phyloP scores from a whole-genome alignment of 2,888 invertebrate genomes.

The Crioceris asparagi region DNA sequence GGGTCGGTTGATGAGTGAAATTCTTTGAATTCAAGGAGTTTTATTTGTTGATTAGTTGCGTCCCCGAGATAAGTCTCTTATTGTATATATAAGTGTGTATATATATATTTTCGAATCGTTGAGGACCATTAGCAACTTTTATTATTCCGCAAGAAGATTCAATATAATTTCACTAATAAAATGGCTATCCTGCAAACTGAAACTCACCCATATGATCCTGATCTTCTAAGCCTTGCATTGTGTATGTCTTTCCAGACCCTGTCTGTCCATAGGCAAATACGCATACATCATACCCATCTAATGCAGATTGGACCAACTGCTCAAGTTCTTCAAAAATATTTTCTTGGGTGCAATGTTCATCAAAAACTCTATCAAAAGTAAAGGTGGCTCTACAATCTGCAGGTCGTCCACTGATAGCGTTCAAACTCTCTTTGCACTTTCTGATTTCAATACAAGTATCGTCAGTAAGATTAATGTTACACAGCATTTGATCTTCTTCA shows the following conservation, averaged over 20 bases:
- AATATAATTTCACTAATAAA: no score
- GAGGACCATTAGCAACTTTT: no score
- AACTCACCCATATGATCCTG: conserved; percentile 10
- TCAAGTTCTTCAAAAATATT: conserved; percentile 78
- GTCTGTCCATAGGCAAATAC: conserved; percentile 90
- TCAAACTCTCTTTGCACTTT: conserved; percentile 35
- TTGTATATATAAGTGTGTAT: no score
- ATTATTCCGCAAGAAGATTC: no score
- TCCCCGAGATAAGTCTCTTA: no score
- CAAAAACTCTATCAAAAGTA: conserved; percentile 75
- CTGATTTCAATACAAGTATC: conserved; percentile 52
- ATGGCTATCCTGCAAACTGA: no score
- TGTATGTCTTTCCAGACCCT: conserved; percentile 82
- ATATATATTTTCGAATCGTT: no score
- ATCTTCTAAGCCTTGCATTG: conserved; percentile 69
- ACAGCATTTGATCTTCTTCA: conserved; percentile 46
- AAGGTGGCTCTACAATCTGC: conserved; percentile 51
- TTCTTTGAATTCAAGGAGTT: no score
- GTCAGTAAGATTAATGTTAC: conserved; percentile 47
- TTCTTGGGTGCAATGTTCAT: conserved; percentile 58
- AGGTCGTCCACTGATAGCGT: conserved; percentile 33
- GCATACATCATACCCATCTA: conserved; percentile 85
- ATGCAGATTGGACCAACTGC: conserved; percentile 72
- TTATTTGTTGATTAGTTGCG: no score
- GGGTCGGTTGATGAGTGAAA: no score